These are phyloP conservation scores for Dermatemys mawii DNA, from an alignment of 2,113 vertebrate species.

Conservation along the genomic window DNA sequence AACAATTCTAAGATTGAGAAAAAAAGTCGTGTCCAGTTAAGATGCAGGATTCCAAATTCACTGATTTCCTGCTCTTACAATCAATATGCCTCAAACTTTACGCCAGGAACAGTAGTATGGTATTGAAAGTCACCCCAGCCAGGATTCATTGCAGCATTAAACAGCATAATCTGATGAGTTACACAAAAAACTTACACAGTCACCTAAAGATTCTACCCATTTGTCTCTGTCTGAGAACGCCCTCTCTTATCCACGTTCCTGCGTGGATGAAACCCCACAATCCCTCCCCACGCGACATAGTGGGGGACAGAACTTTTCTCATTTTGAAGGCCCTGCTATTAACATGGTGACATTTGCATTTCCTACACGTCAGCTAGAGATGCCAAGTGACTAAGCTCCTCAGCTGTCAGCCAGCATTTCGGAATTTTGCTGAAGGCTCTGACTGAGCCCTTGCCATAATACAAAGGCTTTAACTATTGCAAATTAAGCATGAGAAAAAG, in stretches of 20 bases:
- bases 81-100: not conserved
- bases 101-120: not conserved
- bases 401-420: conserved; percentile 25
- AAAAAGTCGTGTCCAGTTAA: not conserved
- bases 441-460: conserved; percentile 2
- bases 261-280: not conserved
- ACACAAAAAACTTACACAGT: not conserved
- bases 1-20: not conserved
- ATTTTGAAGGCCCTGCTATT: not conserved
- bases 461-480: conserved; percentile 27
- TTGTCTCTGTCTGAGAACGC: not conserved
- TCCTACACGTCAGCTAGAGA: conserved; percentile 26
- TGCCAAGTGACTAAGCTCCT: conserved; percentile 22
- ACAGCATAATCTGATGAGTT: not conserved
- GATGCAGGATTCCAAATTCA: not conserved
- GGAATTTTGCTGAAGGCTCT: conserved; percentile 57
- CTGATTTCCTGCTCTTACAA: not conserved
- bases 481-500: conserved; percentile 39
- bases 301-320: not conserved
- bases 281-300: not conserved
- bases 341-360: conserved; percentile 39
- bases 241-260: not conserved
- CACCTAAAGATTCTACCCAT: not conserved
- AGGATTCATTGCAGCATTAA: not conserved
- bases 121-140: not conserved